Conservation (phyloP, 2,888 invertebrate species). For the Bombyx huttoni region DNA sequence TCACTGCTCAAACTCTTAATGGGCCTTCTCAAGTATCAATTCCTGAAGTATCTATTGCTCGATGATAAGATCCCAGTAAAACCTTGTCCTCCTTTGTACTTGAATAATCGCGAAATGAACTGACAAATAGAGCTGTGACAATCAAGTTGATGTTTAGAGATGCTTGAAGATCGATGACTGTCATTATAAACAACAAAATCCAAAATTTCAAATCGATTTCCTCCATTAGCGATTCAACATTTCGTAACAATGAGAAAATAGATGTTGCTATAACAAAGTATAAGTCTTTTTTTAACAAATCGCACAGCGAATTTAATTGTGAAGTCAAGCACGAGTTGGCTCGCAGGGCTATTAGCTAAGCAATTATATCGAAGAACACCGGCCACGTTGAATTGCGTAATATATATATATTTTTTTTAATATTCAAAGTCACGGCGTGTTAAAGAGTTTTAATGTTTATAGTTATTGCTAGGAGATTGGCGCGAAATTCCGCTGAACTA, state of each 20-base stretch:
- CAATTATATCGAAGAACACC: slow-evolving; percentile 3
- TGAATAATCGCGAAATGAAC: too few relatives aligned
- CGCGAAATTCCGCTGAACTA: background rate
- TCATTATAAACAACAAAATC: background rate
- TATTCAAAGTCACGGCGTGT: slow-evolving; percentile 1
- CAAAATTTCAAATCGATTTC: background rate
- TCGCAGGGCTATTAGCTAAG: slow-evolving; percentile 1
- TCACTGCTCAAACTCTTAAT: background rate
- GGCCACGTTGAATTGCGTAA: slow-evolving; percentile 1
- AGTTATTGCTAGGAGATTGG: background rate
- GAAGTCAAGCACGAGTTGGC: background rate
- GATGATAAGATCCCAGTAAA: too few relatives aligned
- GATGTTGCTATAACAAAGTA: background rate
- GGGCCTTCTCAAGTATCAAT: too few relatives aligned
- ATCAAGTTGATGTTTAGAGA: too few relatives aligned
- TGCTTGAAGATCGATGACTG: too few relatives aligned
- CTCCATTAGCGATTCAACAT: background rate
- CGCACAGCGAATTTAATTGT: background rate
- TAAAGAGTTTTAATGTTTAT: background rate
- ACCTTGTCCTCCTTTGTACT: too few relatives aligned
- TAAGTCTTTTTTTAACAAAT: background rate
- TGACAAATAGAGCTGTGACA: too few relatives aligned
- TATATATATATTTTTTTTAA: slow-evolving; percentile 2
- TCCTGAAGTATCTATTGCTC: too few relatives aligned
- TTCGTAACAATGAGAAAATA: background rate